Percentiles rank a stretch among this genome's conserved stretches.
These are phyloP conservation scores for Elachura formosa DNA, from an alignment of 2,113 vertebrate species.

Conservation along the genomic window DNA sequence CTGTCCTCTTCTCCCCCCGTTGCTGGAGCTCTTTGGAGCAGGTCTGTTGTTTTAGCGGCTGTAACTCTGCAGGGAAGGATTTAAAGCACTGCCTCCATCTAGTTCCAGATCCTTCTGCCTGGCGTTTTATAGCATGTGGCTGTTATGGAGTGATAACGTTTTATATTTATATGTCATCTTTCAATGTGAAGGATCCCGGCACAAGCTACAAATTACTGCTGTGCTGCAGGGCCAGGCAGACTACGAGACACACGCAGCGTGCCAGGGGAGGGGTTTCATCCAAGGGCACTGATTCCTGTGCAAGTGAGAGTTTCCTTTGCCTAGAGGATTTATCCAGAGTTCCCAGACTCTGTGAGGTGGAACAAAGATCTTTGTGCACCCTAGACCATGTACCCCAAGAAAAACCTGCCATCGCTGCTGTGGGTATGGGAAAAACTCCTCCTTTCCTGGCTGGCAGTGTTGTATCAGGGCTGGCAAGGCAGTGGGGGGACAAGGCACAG, in stretches of 20 bases:
- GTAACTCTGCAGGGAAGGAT: conserved; percentile 51
- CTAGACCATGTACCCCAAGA: accelerated
- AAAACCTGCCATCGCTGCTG: accelerated
- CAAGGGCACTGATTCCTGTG: background rate
- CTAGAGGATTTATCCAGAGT: background rate
- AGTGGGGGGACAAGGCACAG: background rate
- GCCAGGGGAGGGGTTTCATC: background rate
- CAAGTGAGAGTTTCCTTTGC: background rate
- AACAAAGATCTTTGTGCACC: background rate
- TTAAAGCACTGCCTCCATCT: conserved; percentile 37
- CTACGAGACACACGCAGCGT: background rate
- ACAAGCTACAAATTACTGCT: conserved; percentile 31
- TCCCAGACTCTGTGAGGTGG: background rate
- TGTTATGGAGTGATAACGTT: conserved; percentile 64
- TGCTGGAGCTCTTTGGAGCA: background rate
- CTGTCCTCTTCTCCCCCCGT: background rate
- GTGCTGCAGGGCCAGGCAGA: conserved; percentile 10
- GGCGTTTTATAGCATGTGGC: conserved; percentile 62
- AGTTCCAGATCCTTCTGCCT: conserved; percentile 60
- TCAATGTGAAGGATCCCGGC: conserved; percentile 41
- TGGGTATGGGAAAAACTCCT: background rate
- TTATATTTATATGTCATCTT: conserved; percentile 65
- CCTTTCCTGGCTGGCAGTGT: background rate
- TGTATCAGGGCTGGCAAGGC: background rate
- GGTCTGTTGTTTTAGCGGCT: conserved; percentile 14